These are phyloP conservation scores for Pararge aegeria DNA, from an alignment of 1,140 invertebrate genomes.

Conservation along the genomic window DNA sequence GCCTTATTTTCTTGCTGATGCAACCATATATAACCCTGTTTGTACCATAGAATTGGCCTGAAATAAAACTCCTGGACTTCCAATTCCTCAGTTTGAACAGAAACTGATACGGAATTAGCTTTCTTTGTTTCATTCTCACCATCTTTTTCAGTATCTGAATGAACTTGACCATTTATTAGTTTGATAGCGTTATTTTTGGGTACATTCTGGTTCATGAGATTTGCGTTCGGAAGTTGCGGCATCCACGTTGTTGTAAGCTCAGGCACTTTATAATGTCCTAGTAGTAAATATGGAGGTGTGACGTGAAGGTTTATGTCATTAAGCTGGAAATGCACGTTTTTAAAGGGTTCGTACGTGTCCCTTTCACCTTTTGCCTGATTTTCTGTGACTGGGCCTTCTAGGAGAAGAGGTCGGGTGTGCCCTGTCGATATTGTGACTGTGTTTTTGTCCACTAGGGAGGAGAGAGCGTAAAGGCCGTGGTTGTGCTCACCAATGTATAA, in stretches of 20 bases:
- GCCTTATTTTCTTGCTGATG: constrained; percentile 86
- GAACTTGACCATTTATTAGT: constrained; percentile 64
- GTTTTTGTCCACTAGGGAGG: constrained; percentile 93
- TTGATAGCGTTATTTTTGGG: constrained; percentile 46
- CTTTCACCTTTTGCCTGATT: constrained; percentile 44
- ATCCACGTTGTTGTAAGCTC: constrained; percentile 77
- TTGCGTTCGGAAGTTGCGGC: constrained; percentile 56
- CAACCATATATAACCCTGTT: constrained; percentile 80
- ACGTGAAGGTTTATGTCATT: constrained; percentile 68
- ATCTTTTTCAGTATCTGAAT: constrained; percentile 49
- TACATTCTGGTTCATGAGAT: constrained; percentile 41
- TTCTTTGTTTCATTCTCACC: constrained; percentile 72
- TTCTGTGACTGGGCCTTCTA: constrained; percentile 83
- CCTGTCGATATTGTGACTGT: constrained; percentile 86
- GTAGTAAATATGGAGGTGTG: constrained; percentile 73
- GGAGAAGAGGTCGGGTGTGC: constrained; percentile 81
- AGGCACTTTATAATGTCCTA: constrained; percentile 91
- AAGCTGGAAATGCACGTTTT: constrained; percentile 75
- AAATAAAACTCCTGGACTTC: constrained; percentile 49
- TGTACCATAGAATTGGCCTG: constrained; percentile 65
- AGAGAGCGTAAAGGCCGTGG: constrained; percentile 94
- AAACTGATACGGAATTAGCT: constrained; percentile 60
- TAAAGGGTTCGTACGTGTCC: constrained; percentile 64
- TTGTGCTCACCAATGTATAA: constrained; percentile 95
- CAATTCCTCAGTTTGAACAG: constrained; percentile 73